Conservation (phyloP, 2,888 invertebrate species). For the Yponomeuta plumbellus region DNA sequence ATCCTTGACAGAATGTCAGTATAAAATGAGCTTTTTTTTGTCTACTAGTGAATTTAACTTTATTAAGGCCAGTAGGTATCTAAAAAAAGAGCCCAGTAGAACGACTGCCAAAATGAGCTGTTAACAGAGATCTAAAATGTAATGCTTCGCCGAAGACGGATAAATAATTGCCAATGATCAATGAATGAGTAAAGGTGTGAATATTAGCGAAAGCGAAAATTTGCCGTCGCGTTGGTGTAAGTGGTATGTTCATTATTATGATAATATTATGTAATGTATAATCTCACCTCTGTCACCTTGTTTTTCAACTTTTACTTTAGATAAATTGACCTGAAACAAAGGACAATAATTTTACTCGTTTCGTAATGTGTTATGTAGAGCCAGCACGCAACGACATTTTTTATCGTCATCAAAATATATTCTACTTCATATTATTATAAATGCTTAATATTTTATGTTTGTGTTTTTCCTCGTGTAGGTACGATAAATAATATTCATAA, state of each 20-base stretch:
- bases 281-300: not conserved
- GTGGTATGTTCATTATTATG: not conserved
- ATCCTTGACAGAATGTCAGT: no score
- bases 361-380: not conserved
- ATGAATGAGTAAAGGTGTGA: not conserved
- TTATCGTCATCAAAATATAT: not conserved
- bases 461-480: no score
- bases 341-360: not conserved
- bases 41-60: no score
- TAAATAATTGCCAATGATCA: not conserved
- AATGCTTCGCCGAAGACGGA: not conserved
- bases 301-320: constrained; percentile 21
- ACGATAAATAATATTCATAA: no score
- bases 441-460: no score
- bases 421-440: not conserved
- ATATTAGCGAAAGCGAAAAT: not conserved
- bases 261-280: not conserved
- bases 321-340: constrained; percentile 60
- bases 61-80: no score
- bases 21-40: no score
- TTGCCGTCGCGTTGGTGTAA: not conserved
- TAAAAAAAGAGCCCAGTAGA: no score
- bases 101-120: not conserved
- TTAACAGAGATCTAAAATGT: not conserved
- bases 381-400: not conserved